Base-by-base conservation (phyloP, 1,140 invertebrate species). In the Pseudomyrmex flavicornis region DNA sequence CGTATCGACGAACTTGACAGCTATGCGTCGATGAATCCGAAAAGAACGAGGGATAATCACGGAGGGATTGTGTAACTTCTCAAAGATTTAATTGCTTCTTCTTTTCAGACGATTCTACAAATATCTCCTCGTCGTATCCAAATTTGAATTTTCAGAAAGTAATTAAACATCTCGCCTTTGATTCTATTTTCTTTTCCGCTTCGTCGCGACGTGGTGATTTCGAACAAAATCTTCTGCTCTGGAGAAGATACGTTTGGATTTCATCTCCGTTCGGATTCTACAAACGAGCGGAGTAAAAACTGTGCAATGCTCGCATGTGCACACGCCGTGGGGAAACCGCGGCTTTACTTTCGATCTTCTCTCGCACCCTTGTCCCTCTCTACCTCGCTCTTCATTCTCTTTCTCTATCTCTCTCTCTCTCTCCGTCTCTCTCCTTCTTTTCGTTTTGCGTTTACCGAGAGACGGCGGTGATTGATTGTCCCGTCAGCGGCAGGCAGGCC, bases 391-490 rank as follows among this genome's bases (percentile, higher is more conserved):
- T 15, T 35, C 35, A 35, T 74, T 69, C 74, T 65, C 72, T 35
- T 58, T 54, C 75, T 69, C 46, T 70, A 54, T 75, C 65, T 15
- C 17, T 22, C 17, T 54, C 63, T 68, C 48, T 62, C 35, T 62
- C 46, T 68, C 72, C 62, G 56, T 84, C 84, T 62, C 65, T 50
- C n/a, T 69, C 20, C 35, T 50, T 65, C 59, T 70, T 44, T 69
- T 74, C 52, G 44, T 74, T 82, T 62, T 48, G 58, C 52, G 65
- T 58, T 58, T 65, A 66, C 74, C 52, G 80, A 62, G 66, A 59
- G 48, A 84, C 72, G 85, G 76, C 87, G 70, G 85, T 93, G 92
- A 93, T 93, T 93, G 92, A 93, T 93, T 93, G 91, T 91, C 87
- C 92, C 90, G 92, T 92, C 92, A 92, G 52, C 65, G 83, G 90